Evolutionary conservation across 1,140 invertebrate genomes (phyloP).

Genomic region (Dendroctonus ponderosae): DNA sequence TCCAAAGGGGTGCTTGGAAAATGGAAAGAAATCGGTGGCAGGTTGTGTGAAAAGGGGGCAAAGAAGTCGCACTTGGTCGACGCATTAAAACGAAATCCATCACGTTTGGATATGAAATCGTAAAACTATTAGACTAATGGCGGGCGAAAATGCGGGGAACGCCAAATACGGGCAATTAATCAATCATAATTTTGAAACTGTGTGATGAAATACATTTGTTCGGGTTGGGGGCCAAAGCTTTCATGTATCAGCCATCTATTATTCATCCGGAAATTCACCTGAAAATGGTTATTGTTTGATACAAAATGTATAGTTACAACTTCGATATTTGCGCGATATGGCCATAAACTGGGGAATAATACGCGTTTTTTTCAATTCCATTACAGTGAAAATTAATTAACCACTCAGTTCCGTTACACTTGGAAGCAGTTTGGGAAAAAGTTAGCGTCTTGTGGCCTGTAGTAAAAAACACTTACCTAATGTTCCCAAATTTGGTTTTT

Average conservation of each 20-base stretch:
- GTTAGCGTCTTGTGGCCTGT: no score
- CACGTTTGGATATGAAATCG: not conserved
- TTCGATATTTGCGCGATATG: no score
- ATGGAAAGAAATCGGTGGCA: not conserved
- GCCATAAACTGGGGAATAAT: no score
- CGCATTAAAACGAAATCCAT: constrained; percentile 9
- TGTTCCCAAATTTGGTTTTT: no score
- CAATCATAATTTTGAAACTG: constrained; percentile 4
- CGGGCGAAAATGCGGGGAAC: not conserved
- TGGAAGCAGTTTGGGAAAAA: no score
- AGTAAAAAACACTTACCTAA: no score
- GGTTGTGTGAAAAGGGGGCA: not conserved
- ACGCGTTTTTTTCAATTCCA: no score
- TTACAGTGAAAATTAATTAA: no score
- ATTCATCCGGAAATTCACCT: no score
- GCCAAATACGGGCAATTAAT: constrained; percentile 10
- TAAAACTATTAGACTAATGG: not conserved
- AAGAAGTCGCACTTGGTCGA: not conserved
- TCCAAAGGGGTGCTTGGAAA: not conserved
- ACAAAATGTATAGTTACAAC: no score
- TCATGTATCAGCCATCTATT: not conserved
- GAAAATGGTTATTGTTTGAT: no score
- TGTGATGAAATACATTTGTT: constrained; percentile 11
- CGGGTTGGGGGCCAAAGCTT: not conserved
- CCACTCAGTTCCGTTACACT: no score